Evolutionary conservation across 35 echinoderm and acorn worm species (phyloP).

Genomic region (Chiridota heheva): DNA sequence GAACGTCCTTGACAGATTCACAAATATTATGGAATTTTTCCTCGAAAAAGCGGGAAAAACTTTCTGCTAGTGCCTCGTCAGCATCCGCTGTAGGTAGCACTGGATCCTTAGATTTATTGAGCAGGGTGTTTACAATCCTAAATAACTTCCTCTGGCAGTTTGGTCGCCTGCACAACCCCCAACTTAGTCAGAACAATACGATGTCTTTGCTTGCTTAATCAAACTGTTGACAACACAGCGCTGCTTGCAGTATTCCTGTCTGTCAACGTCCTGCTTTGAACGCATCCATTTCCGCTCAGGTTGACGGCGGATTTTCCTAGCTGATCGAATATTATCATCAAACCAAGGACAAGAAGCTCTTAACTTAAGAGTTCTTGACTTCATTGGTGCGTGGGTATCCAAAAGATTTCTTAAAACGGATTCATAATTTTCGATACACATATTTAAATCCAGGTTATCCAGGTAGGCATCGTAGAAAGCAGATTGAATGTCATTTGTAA

Average conservation of each 20-base stretch:
- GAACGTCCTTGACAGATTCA: background rate
- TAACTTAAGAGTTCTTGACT: background rate
- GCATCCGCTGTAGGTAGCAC: conserved; percentile 3
- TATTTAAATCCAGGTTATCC: too few species aligned
- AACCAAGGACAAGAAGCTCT: background rate
- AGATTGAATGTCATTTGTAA: too few species aligned
- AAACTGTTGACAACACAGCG: conserved; percentile 5
- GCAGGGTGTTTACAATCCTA: conserved; percentile 13
- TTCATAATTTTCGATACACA: too few species aligned
- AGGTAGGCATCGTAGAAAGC: too few species aligned
- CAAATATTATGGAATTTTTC: conserved; percentile 22
- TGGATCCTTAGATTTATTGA: background rate
- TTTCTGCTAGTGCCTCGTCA: background rate
- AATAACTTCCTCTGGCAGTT: conserved; percentile 37
- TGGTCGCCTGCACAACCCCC: conserved; percentile 28
- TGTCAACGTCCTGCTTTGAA: background rate
- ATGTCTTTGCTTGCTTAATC: conserved; percentile 8
- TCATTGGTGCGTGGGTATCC: background rate
- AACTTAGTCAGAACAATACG: conserved; percentile 10
- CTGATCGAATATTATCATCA: conserved; percentile 23
- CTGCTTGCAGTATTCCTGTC: conserved; percentile 37
- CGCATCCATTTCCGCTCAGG: conserved; percentile 34
- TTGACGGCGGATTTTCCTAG: conserved; percentile 17
- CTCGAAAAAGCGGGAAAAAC: conserved; percentile 19
- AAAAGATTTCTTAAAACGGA: too few species aligned